phyloP scores from a whole-genome alignment of 2,888 invertebrate genomes.

The Tetramorium bicarinatum region DNA sequence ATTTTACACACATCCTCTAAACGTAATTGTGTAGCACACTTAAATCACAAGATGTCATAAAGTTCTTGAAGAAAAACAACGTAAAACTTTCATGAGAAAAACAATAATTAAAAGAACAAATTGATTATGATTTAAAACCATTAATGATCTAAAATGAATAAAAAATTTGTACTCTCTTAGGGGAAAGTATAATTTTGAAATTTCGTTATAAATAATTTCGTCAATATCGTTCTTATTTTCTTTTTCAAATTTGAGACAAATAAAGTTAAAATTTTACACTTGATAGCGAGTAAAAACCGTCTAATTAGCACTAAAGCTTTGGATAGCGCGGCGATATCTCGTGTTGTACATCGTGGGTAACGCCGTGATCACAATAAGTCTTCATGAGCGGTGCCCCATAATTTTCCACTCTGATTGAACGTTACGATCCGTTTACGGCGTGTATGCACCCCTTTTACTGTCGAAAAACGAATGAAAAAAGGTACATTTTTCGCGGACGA shows the following conservation, averaged over 20 bases:
- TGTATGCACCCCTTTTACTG: constrained; percentile 19
- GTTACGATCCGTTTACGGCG: constrained; percentile 47
- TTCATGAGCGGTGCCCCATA: constrained; percentile 28
- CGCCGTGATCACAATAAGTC: constrained; percentile 27
- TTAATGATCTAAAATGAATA: neutral
- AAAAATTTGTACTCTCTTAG: neutral
- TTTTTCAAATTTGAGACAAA: neutral
- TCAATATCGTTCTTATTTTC: neutral
- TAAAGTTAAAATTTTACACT: neutral
- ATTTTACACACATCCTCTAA: neutral
- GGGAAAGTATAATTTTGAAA: neutral
- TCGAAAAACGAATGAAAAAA: constrained; percentile 40
- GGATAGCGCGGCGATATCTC: neutral
- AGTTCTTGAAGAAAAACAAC: neutral
- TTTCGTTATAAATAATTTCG: neutral
- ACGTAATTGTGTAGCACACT: neutral
- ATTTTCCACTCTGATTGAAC: constrained; percentile 47
- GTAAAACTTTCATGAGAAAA: too few species aligned
- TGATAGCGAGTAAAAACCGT: neutral
- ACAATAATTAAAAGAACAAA: neutral
- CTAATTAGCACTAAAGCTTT: constrained; percentile 6
- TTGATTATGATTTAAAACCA: neutral
- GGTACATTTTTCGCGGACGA: constrained; percentile 30
- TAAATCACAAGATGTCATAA: neutral
- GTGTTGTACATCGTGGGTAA: neutral